phyloP scores from a whole-genome alignment of 2,797 vertebrate species.

The Cetoscarus ocellatus region DNA sequence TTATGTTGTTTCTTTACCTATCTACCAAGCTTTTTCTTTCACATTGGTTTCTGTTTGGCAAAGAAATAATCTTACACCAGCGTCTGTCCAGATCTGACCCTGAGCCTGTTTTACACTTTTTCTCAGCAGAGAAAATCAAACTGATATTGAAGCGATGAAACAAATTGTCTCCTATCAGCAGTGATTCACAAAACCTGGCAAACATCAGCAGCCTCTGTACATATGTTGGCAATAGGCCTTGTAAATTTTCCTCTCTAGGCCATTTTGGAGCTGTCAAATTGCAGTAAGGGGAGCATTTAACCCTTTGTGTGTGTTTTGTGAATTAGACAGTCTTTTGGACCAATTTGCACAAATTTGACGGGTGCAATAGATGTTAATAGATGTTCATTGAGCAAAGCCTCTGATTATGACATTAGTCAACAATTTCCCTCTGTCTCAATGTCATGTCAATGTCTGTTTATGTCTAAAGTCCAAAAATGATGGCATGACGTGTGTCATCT shows the following conservation, averaged over 20 bases:
- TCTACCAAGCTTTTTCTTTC: too few relatives aligned
- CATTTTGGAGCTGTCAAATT: slow-evolving; percentile 18
- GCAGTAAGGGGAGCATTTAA: neutral
- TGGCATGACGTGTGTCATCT: too few relatives aligned
- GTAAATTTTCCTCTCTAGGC: slow-evolving; percentile 16
- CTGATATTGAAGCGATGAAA: slow-evolving; percentile 7
- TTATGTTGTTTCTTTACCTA: too few relatives aligned
- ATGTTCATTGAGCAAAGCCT: too few relatives aligned
- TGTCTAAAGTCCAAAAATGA: too few relatives aligned
- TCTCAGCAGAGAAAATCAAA: neutral
- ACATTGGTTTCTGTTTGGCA: neutral
- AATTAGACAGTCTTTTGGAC: too few relatives aligned
- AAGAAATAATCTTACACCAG: neutral
- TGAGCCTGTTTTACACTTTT: neutral
- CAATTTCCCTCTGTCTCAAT: too few relatives aligned
- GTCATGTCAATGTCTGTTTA: too few relatives aligned
- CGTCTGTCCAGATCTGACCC: neutral
- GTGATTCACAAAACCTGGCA: slow-evolving; percentile 11
- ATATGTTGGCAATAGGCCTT: slow-evolving; percentile 16
- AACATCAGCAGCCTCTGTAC: slow-evolving; percentile 17
- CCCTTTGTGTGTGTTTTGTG: too few relatives aligned
- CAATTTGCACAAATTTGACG: too few relatives aligned
- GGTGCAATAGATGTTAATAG: too few relatives aligned
- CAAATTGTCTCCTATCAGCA: slow-evolving; percentile 4
- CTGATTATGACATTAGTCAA: too few relatives aligned